Evolutionary conservation across 2,888 invertebrate genomes (phyloP).

Genomic region (Pocota personata): DNA sequence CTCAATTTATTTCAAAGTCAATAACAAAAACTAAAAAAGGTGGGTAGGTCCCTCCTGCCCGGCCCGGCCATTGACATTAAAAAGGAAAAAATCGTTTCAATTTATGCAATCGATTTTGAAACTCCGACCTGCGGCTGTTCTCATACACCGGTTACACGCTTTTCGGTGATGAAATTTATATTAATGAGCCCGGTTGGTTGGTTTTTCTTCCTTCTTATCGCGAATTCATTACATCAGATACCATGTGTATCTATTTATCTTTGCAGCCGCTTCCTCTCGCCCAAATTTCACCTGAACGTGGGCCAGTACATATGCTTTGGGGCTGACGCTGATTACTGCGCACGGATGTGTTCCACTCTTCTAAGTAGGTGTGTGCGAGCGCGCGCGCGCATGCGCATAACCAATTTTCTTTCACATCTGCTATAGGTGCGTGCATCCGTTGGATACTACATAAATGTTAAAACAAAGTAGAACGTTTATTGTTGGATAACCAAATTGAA

Average conservation of each 20-base stretch:
- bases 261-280: conserved; percentile 5
- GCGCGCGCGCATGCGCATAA: conserved; percentile 54
- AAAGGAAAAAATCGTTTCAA: conserved; percentile 21
- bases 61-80: conserved; percentile 57
- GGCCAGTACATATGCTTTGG: conserved; percentile 22
- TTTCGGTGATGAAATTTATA: conserved; percentile 51
- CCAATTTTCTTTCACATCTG: conserved; percentile 62
- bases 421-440: conserved; percentile 52
- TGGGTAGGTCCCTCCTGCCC: conserved; percentile 45
- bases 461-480: conserved; percentile 55
- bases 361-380: conserved; percentile 37
- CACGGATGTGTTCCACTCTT: conserved; percentile 17
- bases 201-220: conserved; percentile 50
- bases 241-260: conserved; percentile 63
- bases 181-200: conserved; percentile 38
- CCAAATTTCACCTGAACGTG: conserved; percentile 41
- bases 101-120: conserved; percentile 47
- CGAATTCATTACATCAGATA: conserved; percentile 58
- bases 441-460: conserved; percentile 36
- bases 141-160: neutral
- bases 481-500: neutral
- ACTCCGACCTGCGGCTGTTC: neutral
- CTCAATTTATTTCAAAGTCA: conserved; percentile 65
- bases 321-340: conserved; percentile 37
- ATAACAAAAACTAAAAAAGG: conserved; percentile 39